Evolutionary conservation across 2,113 vertebrate genomes (phyloP).

Genomic region (Isurus oxyrinchus): DNA sequence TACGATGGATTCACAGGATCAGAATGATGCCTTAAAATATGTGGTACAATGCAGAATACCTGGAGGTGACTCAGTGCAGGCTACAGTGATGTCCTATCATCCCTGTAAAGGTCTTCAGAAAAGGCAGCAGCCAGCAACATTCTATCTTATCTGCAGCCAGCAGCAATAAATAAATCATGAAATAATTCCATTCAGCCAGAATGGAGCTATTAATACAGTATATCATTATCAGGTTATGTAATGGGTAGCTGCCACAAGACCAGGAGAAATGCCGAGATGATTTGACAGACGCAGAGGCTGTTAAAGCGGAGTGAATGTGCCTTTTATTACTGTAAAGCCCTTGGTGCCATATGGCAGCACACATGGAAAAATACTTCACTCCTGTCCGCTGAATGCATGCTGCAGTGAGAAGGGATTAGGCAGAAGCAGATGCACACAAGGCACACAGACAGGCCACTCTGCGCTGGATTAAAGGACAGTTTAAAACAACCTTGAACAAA

Average conservation of each 20-base stretch:
- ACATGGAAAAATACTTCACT: constrained; percentile 42
- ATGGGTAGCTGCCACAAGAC: background rate
- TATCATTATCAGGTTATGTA: constrained; percentile 9
- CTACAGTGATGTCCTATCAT: background rate
- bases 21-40: background rate
- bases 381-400: constrained; percentile 44
- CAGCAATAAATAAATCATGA: constrained; percentile 12
- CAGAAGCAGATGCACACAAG: constrained; percentile 55
- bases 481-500: constrained; percentile 48
- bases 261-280: background rate
- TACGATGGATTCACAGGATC: background rate
- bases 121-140: background rate
- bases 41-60: background rate
- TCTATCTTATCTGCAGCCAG: background rate
- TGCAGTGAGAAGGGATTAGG: constrained; percentile 53
- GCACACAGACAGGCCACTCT: constrained; percentile 58
- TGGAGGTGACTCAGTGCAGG: background rate
- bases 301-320: background rate
- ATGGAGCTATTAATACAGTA: constrained; percentile 21
- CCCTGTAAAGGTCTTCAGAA: background rate
- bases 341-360: constrained; percentile 40
- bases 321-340: constrained; percentile 21
- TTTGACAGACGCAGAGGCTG: constrained; percentile 34
- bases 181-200: background rate
- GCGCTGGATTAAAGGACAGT: constrained; percentile 41